Evolutionary conservation across 2,113 vertebrate genomes (phyloP), one percentile per base, ranked within the genome.

Genomic region (Ondatra zibethicus): DNA sequence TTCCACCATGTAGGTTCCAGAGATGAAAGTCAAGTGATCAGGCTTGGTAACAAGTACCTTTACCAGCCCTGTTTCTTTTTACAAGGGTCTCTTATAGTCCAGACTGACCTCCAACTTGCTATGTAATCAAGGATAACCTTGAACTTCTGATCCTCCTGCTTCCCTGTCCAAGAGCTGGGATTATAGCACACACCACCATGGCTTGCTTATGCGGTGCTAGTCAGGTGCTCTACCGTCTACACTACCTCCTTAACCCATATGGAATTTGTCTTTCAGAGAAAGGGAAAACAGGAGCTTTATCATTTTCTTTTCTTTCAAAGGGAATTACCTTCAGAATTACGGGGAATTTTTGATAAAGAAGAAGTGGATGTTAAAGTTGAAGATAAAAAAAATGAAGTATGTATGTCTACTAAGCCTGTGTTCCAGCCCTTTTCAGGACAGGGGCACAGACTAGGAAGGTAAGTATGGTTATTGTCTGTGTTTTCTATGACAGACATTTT

Each of bases 361-460:
- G 99, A 99, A 88, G 97, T 99, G 91, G 99, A 99, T 87, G 99
- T 99, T 97, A 99, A 99, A 91, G 99, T 99, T 94, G 99, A 99
- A 98, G 99, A 99, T 93, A 99, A 99, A 98, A 99, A 99, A 25
- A 98, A 99, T 92, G 99, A 99, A 95, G 97, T 99, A 1, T 99
- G 99, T 94, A 91, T 99, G n/a, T 98, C 98, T 0, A 99, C 96
- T 84, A 99, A 99, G 97, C 99, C 99, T 65, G 73, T 98, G 11
- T 99, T 99, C 97, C 99, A 99, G 97, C 99, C 99, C 36, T 99
- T 99, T 97, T 99, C 99, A 36, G 99, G 99, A 50, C 98, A 97
- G 42, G 99, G 99, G 39, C 99, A 99, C 98, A 98, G 99, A 96
- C 98, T 99, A 65, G 99, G 99, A 98, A 99, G 99, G 99, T 99